Evolutionary conservation across 1,140 invertebrate genomes (phyloP).

Genomic region (Harpegnathos saltator): DNA sequence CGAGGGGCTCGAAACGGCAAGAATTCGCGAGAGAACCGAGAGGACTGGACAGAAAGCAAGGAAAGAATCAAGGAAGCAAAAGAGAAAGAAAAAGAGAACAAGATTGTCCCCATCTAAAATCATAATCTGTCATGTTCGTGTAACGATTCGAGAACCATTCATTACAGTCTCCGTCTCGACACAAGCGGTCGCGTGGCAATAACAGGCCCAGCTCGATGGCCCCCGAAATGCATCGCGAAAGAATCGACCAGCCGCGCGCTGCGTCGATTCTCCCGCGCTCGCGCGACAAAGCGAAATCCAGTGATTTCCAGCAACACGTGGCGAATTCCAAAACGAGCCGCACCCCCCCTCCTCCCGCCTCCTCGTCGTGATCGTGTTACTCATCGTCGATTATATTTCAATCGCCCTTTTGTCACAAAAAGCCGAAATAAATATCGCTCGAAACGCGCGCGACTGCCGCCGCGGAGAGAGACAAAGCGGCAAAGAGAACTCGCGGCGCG

Average conservation of each 20-base stretch:
- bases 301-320: conserved; percentile 66
- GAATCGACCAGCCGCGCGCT: conserved; percentile 18
- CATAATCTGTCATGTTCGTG: background rate
- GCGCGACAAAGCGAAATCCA: conserved; percentile 12
- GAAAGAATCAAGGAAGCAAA: no score
- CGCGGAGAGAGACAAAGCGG: no score
- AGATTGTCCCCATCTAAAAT: background rate
- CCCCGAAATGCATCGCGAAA: conserved; percentile 41
- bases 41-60: no score
- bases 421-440: no score
- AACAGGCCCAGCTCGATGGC: background rate
- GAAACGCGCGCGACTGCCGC: no score
- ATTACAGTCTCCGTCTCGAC: conserved; percentile 27
- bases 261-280: background rate
- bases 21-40: no score
- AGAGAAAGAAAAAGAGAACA: background rate
- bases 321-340: conserved; percentile 34
- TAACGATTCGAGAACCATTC: conserved; percentile 20
- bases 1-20: no score
- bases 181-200: conserved; percentile 39
- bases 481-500: no score
- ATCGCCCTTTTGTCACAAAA: no score
- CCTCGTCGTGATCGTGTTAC: no score
- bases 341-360: no score
- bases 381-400: no score